Base-by-base conservation (phyloP, 2,113 vertebrate genomes). In the Laticauda laticaudata region DNA sequence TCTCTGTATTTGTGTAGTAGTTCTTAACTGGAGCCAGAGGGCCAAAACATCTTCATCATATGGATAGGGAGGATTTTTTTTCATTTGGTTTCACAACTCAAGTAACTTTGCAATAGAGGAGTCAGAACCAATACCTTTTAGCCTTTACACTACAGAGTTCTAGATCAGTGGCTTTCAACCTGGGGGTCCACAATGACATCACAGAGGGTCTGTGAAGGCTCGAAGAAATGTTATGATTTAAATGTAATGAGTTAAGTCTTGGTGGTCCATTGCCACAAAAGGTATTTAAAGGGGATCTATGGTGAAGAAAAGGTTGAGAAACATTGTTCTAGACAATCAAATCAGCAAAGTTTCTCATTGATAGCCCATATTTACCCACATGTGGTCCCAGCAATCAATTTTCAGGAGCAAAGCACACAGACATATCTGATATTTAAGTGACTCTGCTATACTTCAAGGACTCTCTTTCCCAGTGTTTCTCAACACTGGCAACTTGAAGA, bases 291-390 rank as follows among this genome's bases (percentile, higher is more conserved):
- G 64, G 29, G 12, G 12, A 12, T 69, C 61, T 29, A 5, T 69
- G 64, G 29, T 69, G 29, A 69, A 34, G 64, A 69, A 69, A 69
- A 69, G 43, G 23, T 48, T 69, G 14, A 51, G 45, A 87, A 87
- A 3, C 86, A 51, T 9, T 69, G 18, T 81, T 81, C 34, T 43
- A 81, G 15, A 86, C 92, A 94, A 93, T 93, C 7, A 59, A 87
- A 11, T 92, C 18, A 86, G 39, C 34, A 15, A 5, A 5, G n/a
- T 8, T 56, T 34, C 34, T 91, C 69, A 85, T 20, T 7, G 53
- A 4, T 39, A 85, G n/a, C 20, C 90, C 29, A 69, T 34, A 69
- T 34, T 69, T 69, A 69, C 14, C 29, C 51, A 85, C 24, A 26
- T 43, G 14, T 64, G n/a, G 53, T n/a, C 12, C 48, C 54, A 85